These are phyloP conservation scores for Zoanthus sansibaricus DNA, from an alignment of 92 coral and sea anemone species.

Conservation along the genomic window DNA sequence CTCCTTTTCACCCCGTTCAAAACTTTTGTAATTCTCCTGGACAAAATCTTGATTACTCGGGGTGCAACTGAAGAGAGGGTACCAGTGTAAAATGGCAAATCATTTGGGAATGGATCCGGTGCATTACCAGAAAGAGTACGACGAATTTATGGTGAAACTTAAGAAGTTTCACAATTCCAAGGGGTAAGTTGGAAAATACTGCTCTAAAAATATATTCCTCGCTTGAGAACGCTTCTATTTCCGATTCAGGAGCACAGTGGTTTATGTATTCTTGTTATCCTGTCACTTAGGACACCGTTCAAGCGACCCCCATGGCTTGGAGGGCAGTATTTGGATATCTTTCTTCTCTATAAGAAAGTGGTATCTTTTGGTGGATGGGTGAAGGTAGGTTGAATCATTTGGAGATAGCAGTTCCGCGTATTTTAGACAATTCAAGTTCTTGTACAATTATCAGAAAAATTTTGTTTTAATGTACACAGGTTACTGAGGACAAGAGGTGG, in stretches of 20 bases:
- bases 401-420: conserved; percentile 15
- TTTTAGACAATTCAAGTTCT: not conserved
- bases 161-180: conserved; percentile 94
- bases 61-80: conserved; percentile 71
- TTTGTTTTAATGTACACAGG: conserved; percentile 59
- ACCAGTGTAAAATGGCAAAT: conserved; percentile 84
- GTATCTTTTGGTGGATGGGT: conserved; percentile 95
- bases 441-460: conserved; percentile 27
- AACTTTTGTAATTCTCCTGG: conserved; percentile 82
- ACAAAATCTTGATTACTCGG: conserved; percentile 72
- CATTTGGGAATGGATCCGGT: conserved; percentile 85
- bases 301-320: conserved; percentile 96
- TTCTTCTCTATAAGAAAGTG: conserved; percentile 93
- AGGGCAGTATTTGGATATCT: conserved; percentile 94
- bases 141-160: conserved; percentile 90
- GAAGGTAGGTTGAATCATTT: conserved; percentile 69
- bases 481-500: conserved; percentile 96
- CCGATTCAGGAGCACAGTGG: conserved; percentile 48
- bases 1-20: conserved; percentile 88
- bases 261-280: conserved; percentile 52
- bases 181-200: conserved; percentile 76
- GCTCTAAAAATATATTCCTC: conserved; percentile 64
- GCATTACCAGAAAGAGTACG: conserved; percentile 90
- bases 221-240: conserved; percentile 67
- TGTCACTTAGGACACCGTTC: conserved; percentile 93